Base-by-base conservation (phyloP, 1,140 invertebrate genomes). In the Neoseiulus cucumeris region DNA sequence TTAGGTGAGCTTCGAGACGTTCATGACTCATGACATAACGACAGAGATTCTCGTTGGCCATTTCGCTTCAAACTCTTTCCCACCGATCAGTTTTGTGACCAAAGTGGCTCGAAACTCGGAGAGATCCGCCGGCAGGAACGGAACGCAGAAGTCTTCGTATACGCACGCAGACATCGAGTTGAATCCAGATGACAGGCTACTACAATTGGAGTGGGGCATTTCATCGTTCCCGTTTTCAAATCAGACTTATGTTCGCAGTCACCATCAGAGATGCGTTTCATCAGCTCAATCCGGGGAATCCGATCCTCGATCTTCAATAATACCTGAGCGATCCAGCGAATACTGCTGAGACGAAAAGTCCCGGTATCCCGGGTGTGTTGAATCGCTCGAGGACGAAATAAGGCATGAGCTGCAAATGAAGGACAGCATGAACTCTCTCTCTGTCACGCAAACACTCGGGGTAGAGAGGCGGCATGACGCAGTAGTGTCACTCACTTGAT, bases 321-420 rank as follows among this genome's bases (percentile, higher is more conserved):
- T 67, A 68, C 68, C 68, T 69, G 2, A 72, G 64, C 12, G 71
- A 67, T 18, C 70, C 71, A 59, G 68, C 70, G 59, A 72, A 72
- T 12, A 72, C 70, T 47, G 69, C 69, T 2, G 68, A 64, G 0
- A 72, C 71, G 44, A 72, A 72, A 17, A 72, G 67, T 42, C 71
- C 71, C 14, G 70, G 69, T 20, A 71, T 42, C 66, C 71, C 71
- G 5, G 70, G 70, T 20, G 70, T 47, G 44, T 66, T 25, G 12
- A 59, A 59, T 18, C 51, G 51, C 14, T 59, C 51, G 14, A 59
- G 22, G 14, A 59, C 51, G 33, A 59, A 59, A 20, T 59, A 59
- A 29, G 51, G 51, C 51, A 59, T 59, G 1, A 59, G 25, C 51
- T 59, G 51, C 4, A 4, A 39, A 39, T 9, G 33, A 9, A 39